phyloP scores from a whole-genome alignment of 2,888 invertebrate species.

The Lepidochitona cinerea region DNA sequence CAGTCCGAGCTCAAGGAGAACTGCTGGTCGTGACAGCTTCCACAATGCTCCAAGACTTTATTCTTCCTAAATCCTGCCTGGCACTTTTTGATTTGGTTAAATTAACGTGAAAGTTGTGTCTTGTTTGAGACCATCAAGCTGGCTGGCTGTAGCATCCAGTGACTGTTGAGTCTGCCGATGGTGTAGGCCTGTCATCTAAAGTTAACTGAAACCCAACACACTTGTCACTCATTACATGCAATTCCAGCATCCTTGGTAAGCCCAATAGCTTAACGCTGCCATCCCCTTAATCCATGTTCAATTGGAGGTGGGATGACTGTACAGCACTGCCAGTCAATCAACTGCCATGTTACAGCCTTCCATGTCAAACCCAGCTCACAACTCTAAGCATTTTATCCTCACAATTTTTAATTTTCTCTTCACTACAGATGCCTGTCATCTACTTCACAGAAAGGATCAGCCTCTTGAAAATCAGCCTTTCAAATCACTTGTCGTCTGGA shows the following conservation, averaged over 20 bases:
- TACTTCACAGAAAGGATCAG: no score
- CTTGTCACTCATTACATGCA: slow-evolving; percentile 7
- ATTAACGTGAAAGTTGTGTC: background rate
- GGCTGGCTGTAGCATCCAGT: background rate
- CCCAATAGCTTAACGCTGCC: slow-evolving; percentile 4
- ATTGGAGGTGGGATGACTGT: background rate
- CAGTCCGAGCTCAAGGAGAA: background rate
- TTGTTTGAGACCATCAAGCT: background rate
- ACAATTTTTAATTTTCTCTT: slow-evolving; percentile 6
- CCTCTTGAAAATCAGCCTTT: no score
- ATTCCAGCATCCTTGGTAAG: slow-evolving; percentile 2
- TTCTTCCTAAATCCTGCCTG: background rate
- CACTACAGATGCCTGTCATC: background rate
- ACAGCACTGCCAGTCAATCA: background rate
- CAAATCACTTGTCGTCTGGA: no score
- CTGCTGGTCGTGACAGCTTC: background rate
- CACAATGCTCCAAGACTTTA: background rate
- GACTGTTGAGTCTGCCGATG: background rate
- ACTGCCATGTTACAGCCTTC: background rate
- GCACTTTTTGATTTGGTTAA: slow-evolving; percentile 7
- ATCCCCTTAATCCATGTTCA: slow-evolving; percentile 3
- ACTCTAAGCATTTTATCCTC: background rate
- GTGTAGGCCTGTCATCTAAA: background rate
- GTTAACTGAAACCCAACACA: background rate
- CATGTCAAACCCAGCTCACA: background rate